These are phyloP conservation scores for Cricetomys ansorgei DNA, from an alignment of 2,113 vertebrate species.

Conservation along the genomic window DNA sequence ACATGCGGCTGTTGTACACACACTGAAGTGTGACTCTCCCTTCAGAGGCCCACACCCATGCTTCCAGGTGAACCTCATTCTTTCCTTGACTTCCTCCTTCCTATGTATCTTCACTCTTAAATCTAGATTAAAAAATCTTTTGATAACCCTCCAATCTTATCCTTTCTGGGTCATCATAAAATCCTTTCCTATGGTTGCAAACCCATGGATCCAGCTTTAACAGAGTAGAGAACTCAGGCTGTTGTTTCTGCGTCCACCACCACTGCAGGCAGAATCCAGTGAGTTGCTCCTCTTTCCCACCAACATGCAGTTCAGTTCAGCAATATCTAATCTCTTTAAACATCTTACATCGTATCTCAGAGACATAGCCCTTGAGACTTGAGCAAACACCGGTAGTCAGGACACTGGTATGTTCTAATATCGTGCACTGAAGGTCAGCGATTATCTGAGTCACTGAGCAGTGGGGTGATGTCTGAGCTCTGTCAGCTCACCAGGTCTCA, in stretches of 20 bases:
- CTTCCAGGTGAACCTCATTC: neutral
- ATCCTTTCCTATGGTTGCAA: neutral
- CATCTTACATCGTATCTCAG: neutral
- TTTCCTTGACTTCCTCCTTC: neutral
- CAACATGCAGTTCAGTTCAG: neutral
- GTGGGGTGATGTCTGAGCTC: neutral
- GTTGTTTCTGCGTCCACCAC: neutral
- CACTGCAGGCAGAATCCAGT: neutral
- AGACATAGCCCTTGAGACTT: neutral
- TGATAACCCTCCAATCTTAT: neutral
- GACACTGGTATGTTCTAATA: neutral
- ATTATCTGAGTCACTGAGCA: neutral
- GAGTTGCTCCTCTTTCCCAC: neutral
- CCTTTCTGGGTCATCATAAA: neutral
- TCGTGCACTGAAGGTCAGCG: neutral
- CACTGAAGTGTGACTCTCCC: neutral
- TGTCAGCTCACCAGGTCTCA: neutral
- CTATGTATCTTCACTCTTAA: neutral
- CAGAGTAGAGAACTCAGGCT: neutral
- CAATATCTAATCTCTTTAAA: neutral
- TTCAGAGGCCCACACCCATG: neutral
- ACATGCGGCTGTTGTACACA: neutral
- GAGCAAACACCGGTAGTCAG: neutral
- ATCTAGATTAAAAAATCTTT: neutral
- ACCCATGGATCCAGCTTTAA: neutral